Percentiles rank a stretch among this genome's conserved stretches.
These are phyloP conservation scores for Semotilus atromaculatus DNA, from an alignment of 2,797 vertebrate genomes.

Conservation along the genomic window DNA sequence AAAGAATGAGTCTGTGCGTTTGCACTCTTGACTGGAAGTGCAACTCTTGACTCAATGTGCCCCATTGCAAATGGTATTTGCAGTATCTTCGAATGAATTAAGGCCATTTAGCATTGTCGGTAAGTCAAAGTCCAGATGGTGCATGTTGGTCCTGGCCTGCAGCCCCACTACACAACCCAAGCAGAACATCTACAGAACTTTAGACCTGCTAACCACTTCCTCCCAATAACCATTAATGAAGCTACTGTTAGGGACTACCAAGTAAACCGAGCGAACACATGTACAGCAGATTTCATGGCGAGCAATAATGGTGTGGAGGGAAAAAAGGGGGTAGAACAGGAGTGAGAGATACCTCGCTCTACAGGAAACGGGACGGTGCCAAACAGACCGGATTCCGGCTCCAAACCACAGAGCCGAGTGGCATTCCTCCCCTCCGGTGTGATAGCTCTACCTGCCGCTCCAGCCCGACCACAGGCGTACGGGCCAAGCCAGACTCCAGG, in stretches of 20 bases:
- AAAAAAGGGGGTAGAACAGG: not conserved
- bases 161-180: constrained; percentile 6
- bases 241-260: constrained; percentile 45
- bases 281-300: constrained; percentile 61
- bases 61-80: constrained; percentile 8
- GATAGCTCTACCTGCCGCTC: constrained; percentile 58
- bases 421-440: constrained; percentile 58
- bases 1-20: not conserved
- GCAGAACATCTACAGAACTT: constrained; percentile 41
- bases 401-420: constrained; percentile 53
- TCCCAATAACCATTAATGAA: constrained; percentile 65
- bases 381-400: constrained; percentile 49
- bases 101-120: constrained; percentile 9
- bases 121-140: not conserved
- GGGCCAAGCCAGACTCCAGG: constrained; percentile 55
- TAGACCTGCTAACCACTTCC: constrained; percentile 54
- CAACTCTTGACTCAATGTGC: constrained; percentile 13
- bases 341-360: constrained; percentile 43
- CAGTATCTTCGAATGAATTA: constrained; percentile 12
- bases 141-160: constrained; percentile 45
- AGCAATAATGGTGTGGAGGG: constrained; percentile 42
- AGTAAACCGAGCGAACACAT: constrained; percentile 58
- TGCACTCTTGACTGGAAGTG: constrained; percentile 2
- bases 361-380: constrained; percentile 56
- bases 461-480: constrained; percentile 53